A percentile compares a stretch with the other conserved stretches of the same genome.
Conservation (phyloP, 2,888 invertebrate genomes). For the Orthosia gothica region DNA sequence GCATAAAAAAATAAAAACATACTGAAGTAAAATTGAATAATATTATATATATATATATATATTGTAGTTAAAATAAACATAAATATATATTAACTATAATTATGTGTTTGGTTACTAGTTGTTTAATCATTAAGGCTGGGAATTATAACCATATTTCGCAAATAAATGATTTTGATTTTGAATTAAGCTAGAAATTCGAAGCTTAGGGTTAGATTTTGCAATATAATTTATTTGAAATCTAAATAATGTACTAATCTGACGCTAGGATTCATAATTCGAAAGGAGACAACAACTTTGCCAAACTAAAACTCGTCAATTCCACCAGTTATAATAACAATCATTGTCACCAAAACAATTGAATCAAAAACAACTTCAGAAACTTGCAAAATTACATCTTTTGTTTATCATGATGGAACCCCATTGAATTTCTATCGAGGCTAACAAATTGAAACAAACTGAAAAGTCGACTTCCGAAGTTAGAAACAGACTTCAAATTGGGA, state of each 20-base stretch:
- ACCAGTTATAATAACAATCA: slow-evolving; percentile 56
- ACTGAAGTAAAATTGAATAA: no score
- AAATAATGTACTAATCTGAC: not conserved
- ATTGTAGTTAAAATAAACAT: no score
- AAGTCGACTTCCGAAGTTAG: slow-evolving; percentile 84
- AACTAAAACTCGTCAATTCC: slow-evolving; percentile 45
- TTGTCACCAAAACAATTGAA: slow-evolving; percentile 63
- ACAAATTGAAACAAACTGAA: slow-evolving; percentile 89
- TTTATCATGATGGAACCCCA: slow-evolving; percentile 78
- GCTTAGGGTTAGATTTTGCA: not conserved
- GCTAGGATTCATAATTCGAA: slow-evolving; percentile 9
- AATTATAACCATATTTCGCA: no score
- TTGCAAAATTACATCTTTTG: slow-evolving; percentile 77
- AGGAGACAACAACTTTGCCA: slow-evolving; percentile 9
- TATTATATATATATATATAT: no score
- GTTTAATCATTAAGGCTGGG: slow-evolving; percentile 1
- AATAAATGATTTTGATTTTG: no score
- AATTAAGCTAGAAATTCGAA: not conserved
- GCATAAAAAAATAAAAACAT: no score
- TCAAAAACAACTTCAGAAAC: slow-evolving; percentile 56
- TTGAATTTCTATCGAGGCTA: slow-evolving; percentile 85
- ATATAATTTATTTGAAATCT: not conserved
- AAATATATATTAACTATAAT: no score
- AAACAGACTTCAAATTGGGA: slow-evolving; percentile 79
- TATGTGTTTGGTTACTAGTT: slow-evolving; percentile 2